Evolutionary conservation across 1,140 invertebrate genomes (phyloP).

Genomic region (Riptortus pedestris): DNA sequence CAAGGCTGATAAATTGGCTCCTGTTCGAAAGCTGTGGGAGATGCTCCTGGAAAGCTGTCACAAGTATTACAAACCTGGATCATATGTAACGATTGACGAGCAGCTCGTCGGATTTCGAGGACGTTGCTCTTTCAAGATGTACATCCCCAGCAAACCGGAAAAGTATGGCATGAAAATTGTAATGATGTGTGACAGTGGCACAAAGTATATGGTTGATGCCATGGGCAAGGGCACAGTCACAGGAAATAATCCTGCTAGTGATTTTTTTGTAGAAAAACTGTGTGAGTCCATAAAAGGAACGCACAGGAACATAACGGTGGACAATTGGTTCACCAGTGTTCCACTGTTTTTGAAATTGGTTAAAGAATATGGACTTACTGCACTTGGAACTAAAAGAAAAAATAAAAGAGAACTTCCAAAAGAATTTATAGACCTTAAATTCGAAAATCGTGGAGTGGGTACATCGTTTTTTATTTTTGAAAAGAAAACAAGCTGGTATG

Average conservation of each 20-base stretch:
- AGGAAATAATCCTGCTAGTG: not conserved
- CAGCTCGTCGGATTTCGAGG: conserved; percentile 35
- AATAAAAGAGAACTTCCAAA: conserved; percentile 29
- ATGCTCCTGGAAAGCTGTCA: conserved; percentile 32
- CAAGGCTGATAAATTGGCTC: conserved; percentile 29
- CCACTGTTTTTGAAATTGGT: conserved; percentile 33
- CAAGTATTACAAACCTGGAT: conserved; percentile 27
- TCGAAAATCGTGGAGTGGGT: conserved; percentile 22
- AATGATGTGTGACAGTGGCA: conserved; percentile 34
- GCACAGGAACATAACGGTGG: conserved; percentile 37
- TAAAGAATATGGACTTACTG: conserved; percentile 29
- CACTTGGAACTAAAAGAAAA: conserved; percentile 27
- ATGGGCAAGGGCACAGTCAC: conserved; percentile 30
- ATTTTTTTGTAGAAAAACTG: conserved; percentile 27
- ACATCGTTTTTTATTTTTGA: no score
- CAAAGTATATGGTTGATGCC: conserved; percentile 34
- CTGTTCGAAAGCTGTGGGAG: conserved; percentile 30
- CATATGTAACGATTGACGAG: conserved; percentile 37
- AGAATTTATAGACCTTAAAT: conserved; percentile 26
- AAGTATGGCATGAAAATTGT: conserved; percentile 38
- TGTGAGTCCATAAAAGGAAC: conserved; percentile 23
- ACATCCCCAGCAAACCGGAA: conserved; percentile 38
- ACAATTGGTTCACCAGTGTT: conserved; percentile 39
- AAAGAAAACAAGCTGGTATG: conserved; percentile 33
- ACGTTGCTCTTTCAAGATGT: conserved; percentile 36